These are phyloP conservation scores for Cydia amplana DNA, from an alignment of 1,140 invertebrate species.

Conservation along the genomic window DNA sequence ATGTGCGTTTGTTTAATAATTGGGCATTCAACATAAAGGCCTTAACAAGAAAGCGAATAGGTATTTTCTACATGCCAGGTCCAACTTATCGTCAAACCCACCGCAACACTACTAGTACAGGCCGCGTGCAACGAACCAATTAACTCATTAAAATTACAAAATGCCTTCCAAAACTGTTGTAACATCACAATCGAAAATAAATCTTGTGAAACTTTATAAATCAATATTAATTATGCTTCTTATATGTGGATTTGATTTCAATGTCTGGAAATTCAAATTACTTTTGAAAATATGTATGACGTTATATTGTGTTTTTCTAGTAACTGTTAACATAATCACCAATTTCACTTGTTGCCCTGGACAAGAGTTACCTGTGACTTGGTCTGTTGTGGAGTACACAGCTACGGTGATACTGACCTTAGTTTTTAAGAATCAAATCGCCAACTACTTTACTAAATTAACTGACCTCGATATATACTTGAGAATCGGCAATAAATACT, in stretches of 20 bases:
- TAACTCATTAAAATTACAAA: conserved; percentile 32
- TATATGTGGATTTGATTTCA: conserved; percentile 61
- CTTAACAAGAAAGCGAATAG: conserved; percentile 37
- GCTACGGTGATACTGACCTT: conserved; percentile 49
- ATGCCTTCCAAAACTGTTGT: not conserved
- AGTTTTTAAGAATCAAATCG: conserved; percentile 50
- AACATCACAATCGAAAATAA: conserved; percentile 17
- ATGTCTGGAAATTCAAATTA: conserved; percentile 48
- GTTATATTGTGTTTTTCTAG: conserved; percentile 51
- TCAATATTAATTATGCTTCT: conserved; percentile 50
- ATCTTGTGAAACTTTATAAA: conserved; percentile 47
- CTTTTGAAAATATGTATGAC: conserved; percentile 40
- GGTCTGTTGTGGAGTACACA: conserved; percentile 61
- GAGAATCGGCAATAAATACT: conserved; percentile 51
- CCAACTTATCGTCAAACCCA: conserved; percentile 53
- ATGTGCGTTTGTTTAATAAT: not conserved
- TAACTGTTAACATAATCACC: conserved; percentile 43
- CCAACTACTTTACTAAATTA: conserved; percentile 49
- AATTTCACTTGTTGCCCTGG: conserved; percentile 52
- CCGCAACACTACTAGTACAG: conserved; percentile 40
- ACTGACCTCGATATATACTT: conserved; percentile 52
- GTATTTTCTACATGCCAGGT: conserved; percentile 46
- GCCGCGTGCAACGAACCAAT: conserved; percentile 44
- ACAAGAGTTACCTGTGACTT: conserved; percentile 47
- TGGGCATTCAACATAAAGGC: conserved; percentile 41